Evolutionary conservation across 2,888 invertebrate genomes (phyloP), one percentile per base, ranked within the genome.

Genomic region (Diabrotica balteata): DNA sequence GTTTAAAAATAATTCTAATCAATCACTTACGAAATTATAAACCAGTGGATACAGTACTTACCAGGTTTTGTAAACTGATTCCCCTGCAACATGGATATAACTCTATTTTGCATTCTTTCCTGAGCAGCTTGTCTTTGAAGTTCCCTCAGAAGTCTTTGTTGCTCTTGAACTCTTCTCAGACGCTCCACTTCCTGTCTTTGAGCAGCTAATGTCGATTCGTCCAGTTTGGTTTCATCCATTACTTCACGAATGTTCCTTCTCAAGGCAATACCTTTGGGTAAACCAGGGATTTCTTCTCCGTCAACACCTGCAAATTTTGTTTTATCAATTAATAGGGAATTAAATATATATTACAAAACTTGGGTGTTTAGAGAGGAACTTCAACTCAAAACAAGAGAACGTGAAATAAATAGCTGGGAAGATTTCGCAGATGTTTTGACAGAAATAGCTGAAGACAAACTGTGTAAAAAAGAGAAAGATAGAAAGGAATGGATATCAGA

Each of bases 141-240:
- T 84, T 94, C 94, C 77, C 94, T 87, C 64, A 94, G 90, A 51
- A 94, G 90, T 78, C 92, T 88, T 78, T 95, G 94, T 77, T 95
- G 94, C 76, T 94, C 94, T 79, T 94, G 94, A 9, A 95, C 93
- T 58, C 94, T 86, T 6, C 93, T 89, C 74, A 94, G 86, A 80
- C 95, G 88, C 84, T 97, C 97, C 73, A 94, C 92, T 86, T 98
- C 97, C 82, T 95, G 96, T 46, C 95, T 87, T 82, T 97, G 97
- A 0, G 98, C 98, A 42, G 93, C 92, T 63, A 96, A 84, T 3
- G 97, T 98, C 10, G 95, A 93, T 71, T 94, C 94, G 81, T 97
- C 97, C 71, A 98, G 85, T 80, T 97, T 94, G 71, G 93, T 94
- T 79, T 96, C 96, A 80, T 94, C 93, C 90, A 97, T 92, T 8